Evolutionary conservation across 2,797 vertebrate species (phyloP).

Genomic region (Parambassis ranga): DNA sequence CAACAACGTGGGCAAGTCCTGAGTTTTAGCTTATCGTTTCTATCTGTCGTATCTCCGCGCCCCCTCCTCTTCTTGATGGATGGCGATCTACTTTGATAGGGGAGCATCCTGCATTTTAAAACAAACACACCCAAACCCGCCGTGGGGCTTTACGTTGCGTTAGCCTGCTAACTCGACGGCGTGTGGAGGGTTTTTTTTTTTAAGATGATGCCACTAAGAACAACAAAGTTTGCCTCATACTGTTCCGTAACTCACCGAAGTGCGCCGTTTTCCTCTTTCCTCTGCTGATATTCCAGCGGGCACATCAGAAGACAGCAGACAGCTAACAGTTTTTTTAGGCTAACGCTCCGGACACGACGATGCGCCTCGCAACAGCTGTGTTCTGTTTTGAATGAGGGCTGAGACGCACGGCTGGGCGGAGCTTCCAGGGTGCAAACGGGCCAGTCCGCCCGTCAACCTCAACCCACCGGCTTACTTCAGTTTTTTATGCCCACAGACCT

Average conservation of each 20-base stretch:
- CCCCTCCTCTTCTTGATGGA: slow-evolving; percentile 1
- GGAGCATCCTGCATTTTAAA: slow-evolving; percentile 47
- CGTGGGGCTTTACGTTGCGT: slow-evolving; percentile 12
- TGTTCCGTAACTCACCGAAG: slow-evolving; percentile 46
- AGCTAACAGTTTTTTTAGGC: slow-evolving; percentile 28
- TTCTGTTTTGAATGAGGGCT: slow-evolving; percentile 79
- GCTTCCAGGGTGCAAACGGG: slow-evolving; percentile 31
- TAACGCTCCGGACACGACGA: slow-evolving; percentile 40
- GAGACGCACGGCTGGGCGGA: slow-evolving; percentile 77
- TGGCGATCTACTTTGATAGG: slow-evolving; percentile 23
- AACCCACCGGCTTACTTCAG: not conserved
- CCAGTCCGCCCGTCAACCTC: slow-evolving; percentile 11
- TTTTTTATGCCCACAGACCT: not conserved
- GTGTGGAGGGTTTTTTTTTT: not conserved
- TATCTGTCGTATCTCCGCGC: not conserved
- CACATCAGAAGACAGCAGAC: slow-evolving; percentile 31
- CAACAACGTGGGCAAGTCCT: not conserved
- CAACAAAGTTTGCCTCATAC: slow-evolving; percentile 17
- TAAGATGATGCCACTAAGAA: not conserved
- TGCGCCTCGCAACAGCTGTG: slow-evolving; percentile 75
- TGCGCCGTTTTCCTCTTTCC: slow-evolving; percentile 15
- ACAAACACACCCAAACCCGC: slow-evolving; percentile 55
- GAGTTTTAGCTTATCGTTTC: not conserved
- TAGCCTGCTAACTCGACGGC: slow-evolving; percentile 56
- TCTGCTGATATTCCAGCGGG: slow-evolving; percentile 43